Percentiles rank a stretch among this genome's conserved stretches.
Conservation (phyloP, 2,888 invertebrate genomes). For the Xiphydria camelus region DNA sequence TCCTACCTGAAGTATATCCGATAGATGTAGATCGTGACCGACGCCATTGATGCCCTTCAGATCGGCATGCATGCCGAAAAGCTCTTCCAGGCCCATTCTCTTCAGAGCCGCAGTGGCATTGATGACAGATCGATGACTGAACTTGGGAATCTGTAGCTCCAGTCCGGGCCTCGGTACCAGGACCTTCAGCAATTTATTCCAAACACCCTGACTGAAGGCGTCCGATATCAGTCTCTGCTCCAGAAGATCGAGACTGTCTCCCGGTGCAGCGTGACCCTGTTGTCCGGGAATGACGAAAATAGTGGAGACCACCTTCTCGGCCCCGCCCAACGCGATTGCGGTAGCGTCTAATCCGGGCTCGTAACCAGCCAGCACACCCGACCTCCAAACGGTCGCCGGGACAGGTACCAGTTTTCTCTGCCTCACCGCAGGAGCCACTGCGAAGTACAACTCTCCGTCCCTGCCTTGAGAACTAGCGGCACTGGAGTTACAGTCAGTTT, state of each 20-base stretch:
- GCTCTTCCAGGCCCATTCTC: constrained; percentile 79
- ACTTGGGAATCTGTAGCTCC: constrained; percentile 82
- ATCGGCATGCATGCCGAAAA: constrained; percentile 79
- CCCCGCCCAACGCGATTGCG: constrained; percentile 74
- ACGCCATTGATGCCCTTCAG: constrained; percentile 80
- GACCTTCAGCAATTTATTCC: constrained; percentile 75
- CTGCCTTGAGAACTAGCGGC: constrained; percentile 74
- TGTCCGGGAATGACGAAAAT: constrained; percentile 85
- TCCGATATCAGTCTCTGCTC: constrained; percentile 70
- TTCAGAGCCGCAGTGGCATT: constrained; percentile 79
- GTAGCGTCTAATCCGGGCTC: constrained; percentile 85
- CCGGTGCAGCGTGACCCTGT: constrained; percentile 78
- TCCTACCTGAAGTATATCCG: constrained; percentile 76
- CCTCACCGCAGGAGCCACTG: constrained; percentile 77
- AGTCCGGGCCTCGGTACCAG: constrained; percentile 76
- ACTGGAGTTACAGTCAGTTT: constrained; percentile 82
- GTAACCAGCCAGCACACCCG: constrained; percentile 81
- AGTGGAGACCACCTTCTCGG: constrained; percentile 74
- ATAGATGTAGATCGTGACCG: constrained; percentile 78
- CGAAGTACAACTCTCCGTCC: constrained; percentile 86
- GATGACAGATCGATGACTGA: constrained; percentile 79
- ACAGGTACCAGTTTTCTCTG: constrained; percentile 81
- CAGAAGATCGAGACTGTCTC: constrained; percentile 75
- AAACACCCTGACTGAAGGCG: constrained; percentile 69
- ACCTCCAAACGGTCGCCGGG: constrained; percentile 78